Percentiles rank a stretch among this genome's conserved stretches.
Conservation (phyloP, 2,888 invertebrate genomes). For the Pammene fasciana region DNA sequence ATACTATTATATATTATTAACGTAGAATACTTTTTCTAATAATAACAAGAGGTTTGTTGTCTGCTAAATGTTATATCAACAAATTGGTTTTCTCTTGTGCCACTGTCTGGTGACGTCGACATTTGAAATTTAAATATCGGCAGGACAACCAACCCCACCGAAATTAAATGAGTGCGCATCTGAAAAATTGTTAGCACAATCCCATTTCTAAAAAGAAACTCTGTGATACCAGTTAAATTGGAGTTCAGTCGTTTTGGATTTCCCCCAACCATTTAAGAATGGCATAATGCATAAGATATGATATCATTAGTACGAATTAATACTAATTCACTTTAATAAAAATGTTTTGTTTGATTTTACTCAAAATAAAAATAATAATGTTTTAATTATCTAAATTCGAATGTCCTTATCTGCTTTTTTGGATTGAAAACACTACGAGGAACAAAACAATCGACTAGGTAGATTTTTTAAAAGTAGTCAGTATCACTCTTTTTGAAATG, state of each 20-base stretch:
- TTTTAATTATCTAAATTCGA: too few species aligned
- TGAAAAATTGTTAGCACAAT: conserved; percentile 61
- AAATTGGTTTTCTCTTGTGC: conserved; percentile 65
- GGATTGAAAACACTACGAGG: too few species aligned
- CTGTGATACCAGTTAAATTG: conserved; percentile 45
- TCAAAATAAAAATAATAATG: too few species aligned
- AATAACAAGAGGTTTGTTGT: conserved; percentile 45
- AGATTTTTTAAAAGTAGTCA: too few species aligned
- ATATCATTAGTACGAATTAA: conserved; percentile 30
- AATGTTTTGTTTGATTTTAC: too few species aligned
- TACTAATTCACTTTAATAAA: too few species aligned
- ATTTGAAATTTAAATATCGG: conserved; percentile 80
- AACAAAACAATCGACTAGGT: too few species aligned
- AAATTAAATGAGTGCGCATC: conserved; percentile 71
- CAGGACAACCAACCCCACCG: conserved; percentile 65
- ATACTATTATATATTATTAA: too few species aligned
- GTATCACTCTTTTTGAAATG: too few species aligned
- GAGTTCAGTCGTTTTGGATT: conserved; percentile 53
- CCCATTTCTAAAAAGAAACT: conserved; percentile 51
- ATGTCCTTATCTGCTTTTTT: too few species aligned
- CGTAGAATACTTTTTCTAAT: background rate
- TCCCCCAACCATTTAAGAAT: conserved; percentile 44
- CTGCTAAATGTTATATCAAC: conserved; percentile 71
- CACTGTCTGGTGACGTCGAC: conserved; percentile 69
- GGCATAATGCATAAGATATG: conserved; percentile 49